Conservation (phyloP, 2,888 invertebrate genomes). For the Taenaris catops region DNA sequence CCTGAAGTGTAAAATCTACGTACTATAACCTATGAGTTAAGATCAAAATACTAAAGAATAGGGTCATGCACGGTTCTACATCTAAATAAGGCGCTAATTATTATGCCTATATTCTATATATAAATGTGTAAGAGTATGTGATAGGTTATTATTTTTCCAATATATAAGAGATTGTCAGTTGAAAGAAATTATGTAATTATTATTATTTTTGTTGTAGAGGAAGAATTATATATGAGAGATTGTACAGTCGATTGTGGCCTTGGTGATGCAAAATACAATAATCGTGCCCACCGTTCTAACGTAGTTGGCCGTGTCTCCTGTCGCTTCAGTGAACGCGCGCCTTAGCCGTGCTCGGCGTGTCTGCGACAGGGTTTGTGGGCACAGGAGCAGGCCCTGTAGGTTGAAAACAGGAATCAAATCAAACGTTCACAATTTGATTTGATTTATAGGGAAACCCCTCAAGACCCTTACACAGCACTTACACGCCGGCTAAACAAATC, state of each 20-base stretch:
- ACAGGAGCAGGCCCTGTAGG: conserved; percentile 91
- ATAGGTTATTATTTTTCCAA: too few species aligned
- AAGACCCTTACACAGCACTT: conserved; percentile 69
- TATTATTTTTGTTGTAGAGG: too few species aligned
- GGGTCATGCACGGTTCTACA: conserved; percentile 18
- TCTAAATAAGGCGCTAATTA: conserved; percentile 4
- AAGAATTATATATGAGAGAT: too few species aligned
- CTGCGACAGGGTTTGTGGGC: conserved; percentile 94
- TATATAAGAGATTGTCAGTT: too few species aligned
- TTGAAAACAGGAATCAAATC: conserved; percentile 66
- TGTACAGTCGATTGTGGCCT: conserved; percentile 63
- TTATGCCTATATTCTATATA: conserved; percentile 1
- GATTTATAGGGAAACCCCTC: conserved; percentile 49
- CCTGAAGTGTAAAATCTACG: background rate
- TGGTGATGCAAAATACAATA: conserved; percentile 61
- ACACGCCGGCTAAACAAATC: conserved; percentile 40
- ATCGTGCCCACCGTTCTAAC: conserved; percentile 89
- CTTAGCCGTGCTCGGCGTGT: conserved; percentile 91
- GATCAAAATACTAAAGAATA: conserved; percentile 4
- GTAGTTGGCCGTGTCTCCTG: conserved; percentile 92
- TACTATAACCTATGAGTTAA: background rate
- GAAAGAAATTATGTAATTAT: too few species aligned
- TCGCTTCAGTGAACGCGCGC: conserved; percentile 94
- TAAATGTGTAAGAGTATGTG: too few species aligned
- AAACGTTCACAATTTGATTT: conserved; percentile 49